Conservation (phyloP, 2,113 vertebrate genomes). For the Scomber scombrus region DNA sequence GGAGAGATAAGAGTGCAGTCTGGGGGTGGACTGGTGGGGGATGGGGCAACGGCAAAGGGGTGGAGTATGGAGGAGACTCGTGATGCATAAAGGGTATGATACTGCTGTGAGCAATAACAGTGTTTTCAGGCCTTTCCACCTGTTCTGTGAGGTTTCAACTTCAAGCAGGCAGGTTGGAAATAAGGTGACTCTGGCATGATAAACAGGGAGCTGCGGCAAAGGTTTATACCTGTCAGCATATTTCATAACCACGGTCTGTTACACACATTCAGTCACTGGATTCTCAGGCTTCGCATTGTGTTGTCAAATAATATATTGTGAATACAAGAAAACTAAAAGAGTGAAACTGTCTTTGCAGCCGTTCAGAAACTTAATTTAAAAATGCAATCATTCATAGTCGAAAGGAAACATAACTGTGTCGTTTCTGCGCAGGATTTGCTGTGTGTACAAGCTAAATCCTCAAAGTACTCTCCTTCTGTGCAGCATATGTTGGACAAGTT, state of each 20-base stretch:
- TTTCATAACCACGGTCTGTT: constrained; percentile 63
- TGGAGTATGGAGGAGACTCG: constrained; percentile 34
- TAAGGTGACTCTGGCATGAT: constrained; percentile 37
- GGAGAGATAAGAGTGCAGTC: constrained; percentile 37
- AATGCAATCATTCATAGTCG: constrained; percentile 27
- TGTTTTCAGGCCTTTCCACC: not conserved
- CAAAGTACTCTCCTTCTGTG: not conserved
- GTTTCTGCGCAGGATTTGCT: constrained; percentile 48
- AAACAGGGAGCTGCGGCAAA: constrained; percentile 55
- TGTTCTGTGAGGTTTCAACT: constrained; percentile 18
- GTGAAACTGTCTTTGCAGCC: constrained; percentile 18
- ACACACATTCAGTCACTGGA: constrained; percentile 47
- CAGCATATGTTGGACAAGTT: constrained; percentile 43
- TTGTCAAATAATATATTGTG: constrained; percentile 31
- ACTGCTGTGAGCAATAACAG: constrained; percentile 11
- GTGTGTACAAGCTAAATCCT: constrained; percentile 45
- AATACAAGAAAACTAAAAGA: constrained; percentile 7
- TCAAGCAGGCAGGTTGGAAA: constrained; percentile 33
- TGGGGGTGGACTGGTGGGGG: constrained; percentile 61
- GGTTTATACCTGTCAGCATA: constrained; percentile 61
- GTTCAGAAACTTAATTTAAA: constrained; percentile 43
- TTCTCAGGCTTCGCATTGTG: constrained; percentile 37
- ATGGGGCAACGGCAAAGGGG: constrained; percentile 41
- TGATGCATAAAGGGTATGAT: constrained; percentile 23
- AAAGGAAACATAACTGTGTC: constrained; percentile 31